A percentile compares a stretch with the other conserved stretches of the same genome.
phyloP scores from a whole-genome alignment of 2,797 vertebrate species.

The Schizopygopsis pylzovi region DNA sequence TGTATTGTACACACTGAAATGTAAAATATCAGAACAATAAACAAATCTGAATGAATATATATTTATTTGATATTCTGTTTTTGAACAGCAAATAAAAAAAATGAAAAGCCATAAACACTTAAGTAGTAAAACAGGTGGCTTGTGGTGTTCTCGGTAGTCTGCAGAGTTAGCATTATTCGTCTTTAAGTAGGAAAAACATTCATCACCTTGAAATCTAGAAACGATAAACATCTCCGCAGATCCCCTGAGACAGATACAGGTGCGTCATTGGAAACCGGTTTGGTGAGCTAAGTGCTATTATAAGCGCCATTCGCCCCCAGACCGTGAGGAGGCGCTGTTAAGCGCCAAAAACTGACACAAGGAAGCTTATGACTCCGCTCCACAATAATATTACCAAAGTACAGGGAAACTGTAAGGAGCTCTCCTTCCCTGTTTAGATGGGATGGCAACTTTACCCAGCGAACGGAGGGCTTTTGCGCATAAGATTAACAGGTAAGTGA shows the following conservation, averaged over 20 bases:
- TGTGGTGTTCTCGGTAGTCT: too few relatives aligned
- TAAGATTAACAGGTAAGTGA: constrained; percentile 87
- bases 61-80: neutral
- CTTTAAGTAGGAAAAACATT: neutral
- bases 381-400: constrained; percentile 52
- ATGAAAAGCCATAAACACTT: neutral
- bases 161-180: neutral
- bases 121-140: too few relatives aligned
- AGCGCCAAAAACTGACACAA: constrained; percentile 62
- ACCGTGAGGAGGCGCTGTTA: constrained; percentile 76
- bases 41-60: neutral
- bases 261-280: constrained; percentile 71
- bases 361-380: constrained; percentile 68
- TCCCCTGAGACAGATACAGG: constrained; percentile 23
- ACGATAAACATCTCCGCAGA: constrained; percentile 12
- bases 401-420: constrained; percentile 45
- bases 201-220: constrained; percentile 13
- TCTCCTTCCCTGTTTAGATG: constrained; percentile 58
- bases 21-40: neutral
- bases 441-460: constrained; percentile 80
- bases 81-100: neutral
- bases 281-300: constrained; percentile 64
- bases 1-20: neutral
- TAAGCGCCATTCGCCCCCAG: constrained; percentile 67
- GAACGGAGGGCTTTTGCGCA: constrained; percentile 92